These are phyloP conservation scores for Valencia hispanica DNA, from an alignment of 2,797 vertebrate species.

Conservation along the genomic window DNA sequence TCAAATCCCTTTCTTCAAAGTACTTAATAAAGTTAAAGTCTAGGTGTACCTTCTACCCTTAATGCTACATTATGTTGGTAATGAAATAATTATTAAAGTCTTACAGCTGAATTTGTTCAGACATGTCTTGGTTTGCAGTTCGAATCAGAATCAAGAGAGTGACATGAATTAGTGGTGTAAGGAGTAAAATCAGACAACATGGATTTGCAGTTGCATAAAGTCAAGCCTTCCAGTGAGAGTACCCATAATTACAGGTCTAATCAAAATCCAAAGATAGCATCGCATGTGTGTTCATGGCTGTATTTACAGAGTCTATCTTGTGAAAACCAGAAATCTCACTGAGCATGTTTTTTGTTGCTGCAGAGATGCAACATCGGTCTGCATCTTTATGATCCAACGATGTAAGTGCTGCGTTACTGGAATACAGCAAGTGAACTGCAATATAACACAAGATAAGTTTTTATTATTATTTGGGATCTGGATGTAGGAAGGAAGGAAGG, in stretches of 20 bases:
- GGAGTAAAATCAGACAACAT: slow-evolving; percentile 24
- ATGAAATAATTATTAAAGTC: slow-evolving; percentile 9
- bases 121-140: background rate
- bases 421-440: too few relatives aligned
- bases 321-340: background rate
- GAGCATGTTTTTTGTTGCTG: slow-evolving; percentile 28
- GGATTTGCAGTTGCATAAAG: slow-evolving; percentile 24
- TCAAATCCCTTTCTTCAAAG: background rate
- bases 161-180: background rate
- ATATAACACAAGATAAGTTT: background rate
- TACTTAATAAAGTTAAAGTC: background rate
- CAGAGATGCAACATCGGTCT: background rate
- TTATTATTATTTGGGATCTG: background rate
- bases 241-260: slow-evolving; percentile 62
- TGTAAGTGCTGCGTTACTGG: background rate
- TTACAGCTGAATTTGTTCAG: background rate
- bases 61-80: background rate
- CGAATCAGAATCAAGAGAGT: background rate
- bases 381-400: background rate
- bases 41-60: background rate
- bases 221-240: slow-evolving; percentile 32
- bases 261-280: slow-evolving; percentile 63
- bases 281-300: slow-evolving; percentile 11
- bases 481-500: background rate
- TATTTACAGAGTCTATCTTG: slow-evolving; percentile 33